Base-by-base conservation (phyloP, 2,888 invertebrate genomes). In the Ophion costatus region DNA sequence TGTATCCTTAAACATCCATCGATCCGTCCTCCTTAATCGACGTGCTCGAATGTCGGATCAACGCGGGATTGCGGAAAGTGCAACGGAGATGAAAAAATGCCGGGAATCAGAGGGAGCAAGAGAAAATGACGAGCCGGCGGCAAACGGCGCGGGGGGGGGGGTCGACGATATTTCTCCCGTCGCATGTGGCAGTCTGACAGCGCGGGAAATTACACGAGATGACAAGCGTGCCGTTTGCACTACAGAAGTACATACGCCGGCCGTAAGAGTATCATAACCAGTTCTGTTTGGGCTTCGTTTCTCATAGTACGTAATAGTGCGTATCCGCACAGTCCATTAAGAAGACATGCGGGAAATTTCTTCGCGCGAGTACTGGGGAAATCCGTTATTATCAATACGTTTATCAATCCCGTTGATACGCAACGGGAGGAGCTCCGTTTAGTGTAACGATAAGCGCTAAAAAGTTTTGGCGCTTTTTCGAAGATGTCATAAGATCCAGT, bases 221-320 rank as follows among this genome's bases (percentile, higher is more conserved):
- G 69, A 51, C 51, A 51, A 22, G 69, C 24, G 22, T 24, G 66
- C 66, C 51, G 51, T 51, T 51, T 51, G 51, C 51, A 51, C 51
- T 17, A 51, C 17, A 51, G 51, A 51, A 51, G 51, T 51, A 5
- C 51, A 51, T 51, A 51, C 51, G 5, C 17, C 51, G 17, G 51
- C 17, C 51, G 14, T 22, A 42, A 73, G 42, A 22, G 38, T 38
- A 59, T 66, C 64, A 73, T 61, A 24, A 75, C 51, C 64, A 51
- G 74, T 75, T 20, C 56, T 63, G 51, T 74, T 74, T 74, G 14
- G 69, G 51, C 69, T 70, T 70, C 29, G 24, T 17, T 56, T 51
- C 69, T 45, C 51, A n/a, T 70, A 42, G 24, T 11, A 29, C 51
- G 69, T 70, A 70, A 70, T 70, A 70, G 45, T 24, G 51, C 69